Conservation (phyloP, 2,113 vertebrate genomes). For the Oreochromis niloticus region DNA sequence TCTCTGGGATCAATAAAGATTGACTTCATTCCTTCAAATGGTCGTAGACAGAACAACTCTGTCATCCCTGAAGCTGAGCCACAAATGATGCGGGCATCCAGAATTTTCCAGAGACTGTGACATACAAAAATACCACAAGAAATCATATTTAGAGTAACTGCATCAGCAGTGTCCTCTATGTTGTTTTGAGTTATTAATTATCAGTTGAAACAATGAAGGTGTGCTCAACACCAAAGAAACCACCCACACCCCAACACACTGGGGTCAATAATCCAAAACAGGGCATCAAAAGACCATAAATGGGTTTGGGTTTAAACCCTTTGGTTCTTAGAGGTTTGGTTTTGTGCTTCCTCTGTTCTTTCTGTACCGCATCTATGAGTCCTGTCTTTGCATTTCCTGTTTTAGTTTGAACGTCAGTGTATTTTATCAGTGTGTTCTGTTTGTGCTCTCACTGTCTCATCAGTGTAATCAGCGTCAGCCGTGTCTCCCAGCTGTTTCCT, state of each 20-base stretch:
- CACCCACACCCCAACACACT: neutral
- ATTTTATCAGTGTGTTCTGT: no score
- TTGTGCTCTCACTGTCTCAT: no score
- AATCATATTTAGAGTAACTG: neutral
- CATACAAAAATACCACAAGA: neutral
- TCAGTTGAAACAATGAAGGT: neutral
- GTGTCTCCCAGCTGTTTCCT: no score
- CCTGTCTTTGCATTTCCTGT: neutral
- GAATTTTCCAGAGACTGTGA: neutral
- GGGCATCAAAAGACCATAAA: neutral
- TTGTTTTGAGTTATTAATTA: neutral
- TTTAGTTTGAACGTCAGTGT: no score
- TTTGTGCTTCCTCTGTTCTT: neutral
- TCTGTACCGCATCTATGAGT: neutral
- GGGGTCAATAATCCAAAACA: neutral
- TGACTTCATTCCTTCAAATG: neutral
- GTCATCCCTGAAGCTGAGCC: neutral
- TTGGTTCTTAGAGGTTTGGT: neutral
- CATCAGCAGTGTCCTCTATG: accelerated
- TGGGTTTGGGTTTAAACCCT: neutral
- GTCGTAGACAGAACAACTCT: accelerated
- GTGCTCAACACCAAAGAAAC: neutral
- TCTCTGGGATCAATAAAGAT: neutral
- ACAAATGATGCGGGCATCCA: accelerated
- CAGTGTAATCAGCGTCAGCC: no score